Evolutionary conservation across 2,113 vertebrate genomes (phyloP).

Genomic region (Pluvialis apricaria): DNA sequence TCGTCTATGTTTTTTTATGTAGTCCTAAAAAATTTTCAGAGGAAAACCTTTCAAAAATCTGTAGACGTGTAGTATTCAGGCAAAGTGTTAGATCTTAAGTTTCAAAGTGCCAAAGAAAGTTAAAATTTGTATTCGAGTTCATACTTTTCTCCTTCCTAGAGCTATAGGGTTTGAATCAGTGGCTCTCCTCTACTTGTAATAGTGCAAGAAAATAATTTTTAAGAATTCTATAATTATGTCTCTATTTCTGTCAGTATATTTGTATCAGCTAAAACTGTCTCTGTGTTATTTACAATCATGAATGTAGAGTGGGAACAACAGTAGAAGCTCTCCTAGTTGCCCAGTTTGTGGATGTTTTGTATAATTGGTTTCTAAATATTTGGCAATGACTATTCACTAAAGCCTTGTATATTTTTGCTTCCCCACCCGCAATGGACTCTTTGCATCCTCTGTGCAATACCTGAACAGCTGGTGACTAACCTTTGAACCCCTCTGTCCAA

Average conservation of each 20-base stretch:
- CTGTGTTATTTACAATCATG: background rate
- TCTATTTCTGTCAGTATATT: background rate
- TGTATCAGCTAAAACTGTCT: background rate
- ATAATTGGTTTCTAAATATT: background rate
- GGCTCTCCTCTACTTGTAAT: background rate
- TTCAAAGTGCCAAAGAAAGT: background rate
- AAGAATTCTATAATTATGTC: background rate
- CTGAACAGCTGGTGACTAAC: conserved; percentile 60
- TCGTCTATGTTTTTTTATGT: background rate
- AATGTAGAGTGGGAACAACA: background rate
- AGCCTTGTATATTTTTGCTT: background rate
- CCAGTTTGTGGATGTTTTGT: background rate
- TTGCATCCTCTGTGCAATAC: background rate
- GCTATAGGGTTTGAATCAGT: background rate
- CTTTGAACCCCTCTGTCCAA: conserved; percentile 46
- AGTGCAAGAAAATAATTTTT: background rate
- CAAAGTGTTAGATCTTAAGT: background rate
- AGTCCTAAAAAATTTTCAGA: background rate
- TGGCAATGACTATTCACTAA: background rate
- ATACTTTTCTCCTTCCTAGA: background rate
- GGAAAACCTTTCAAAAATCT: background rate
- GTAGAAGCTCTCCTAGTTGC: background rate
- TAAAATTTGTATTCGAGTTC: background rate
- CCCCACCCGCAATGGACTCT: background rate
- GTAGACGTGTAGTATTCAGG: background rate